Evolutionary conservation across 2,113 vertebrate genomes (phyloP).

Genomic region (Macroglossus sobrinus): DNA sequence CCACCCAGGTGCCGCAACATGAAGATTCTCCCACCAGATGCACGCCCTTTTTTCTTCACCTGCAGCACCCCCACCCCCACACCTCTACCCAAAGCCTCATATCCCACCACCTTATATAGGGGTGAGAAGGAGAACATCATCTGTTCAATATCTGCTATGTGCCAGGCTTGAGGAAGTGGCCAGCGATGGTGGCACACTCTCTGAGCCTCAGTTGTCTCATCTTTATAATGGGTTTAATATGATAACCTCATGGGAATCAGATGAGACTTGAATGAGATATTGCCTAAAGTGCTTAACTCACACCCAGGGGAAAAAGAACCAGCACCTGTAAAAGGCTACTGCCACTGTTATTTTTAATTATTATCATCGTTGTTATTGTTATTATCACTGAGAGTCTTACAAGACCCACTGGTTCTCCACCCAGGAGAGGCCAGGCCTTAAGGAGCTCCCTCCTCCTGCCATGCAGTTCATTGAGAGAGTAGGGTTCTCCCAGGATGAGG

Average conservation of each 20-base stretch:
- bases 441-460: background rate
- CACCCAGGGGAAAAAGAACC: background rate
- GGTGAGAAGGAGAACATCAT: background rate
- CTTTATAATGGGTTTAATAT: background rate
- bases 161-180: background rate
- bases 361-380: background rate
- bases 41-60: background rate
- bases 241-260: background rate
- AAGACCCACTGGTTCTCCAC: background rate
- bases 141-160: rapidly evolving
- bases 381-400: background rate
- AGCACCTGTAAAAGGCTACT: background rate
- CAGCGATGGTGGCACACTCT: background rate
- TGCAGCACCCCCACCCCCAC: background rate
- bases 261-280: background rate
- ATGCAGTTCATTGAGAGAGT: background rate
- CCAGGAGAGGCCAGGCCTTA: background rate
- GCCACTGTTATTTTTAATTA: too few species aligned
- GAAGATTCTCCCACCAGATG: background rate
- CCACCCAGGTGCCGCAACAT: too few species aligned
- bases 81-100: rapidly evolving
- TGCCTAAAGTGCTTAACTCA: background rate
- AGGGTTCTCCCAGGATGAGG: background rate
- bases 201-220: background rate
- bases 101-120: rapidly evolving